Conservation (phyloP, 2,797 vertebrate species). For the Sciurus carolinensis region DNA sequence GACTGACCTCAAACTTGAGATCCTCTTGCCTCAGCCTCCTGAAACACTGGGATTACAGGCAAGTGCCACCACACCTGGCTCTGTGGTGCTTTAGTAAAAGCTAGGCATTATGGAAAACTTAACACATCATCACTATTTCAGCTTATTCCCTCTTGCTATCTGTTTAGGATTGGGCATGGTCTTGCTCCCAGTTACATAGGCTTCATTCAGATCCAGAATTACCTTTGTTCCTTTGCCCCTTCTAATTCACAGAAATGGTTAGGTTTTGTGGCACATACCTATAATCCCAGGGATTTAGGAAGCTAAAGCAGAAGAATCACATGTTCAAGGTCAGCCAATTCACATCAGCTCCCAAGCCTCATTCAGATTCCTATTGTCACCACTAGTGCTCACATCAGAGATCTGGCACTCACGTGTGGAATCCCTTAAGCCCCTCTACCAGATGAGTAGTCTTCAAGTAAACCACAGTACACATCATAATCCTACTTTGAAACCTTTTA, state of each 20-base stretch:
- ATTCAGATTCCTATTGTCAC: neutral
- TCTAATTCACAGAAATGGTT: too few relatives aligned
- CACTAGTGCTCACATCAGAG: neutral
- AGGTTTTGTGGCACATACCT: too few relatives aligned
- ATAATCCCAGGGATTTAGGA: too few relatives aligned
- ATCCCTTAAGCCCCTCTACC: neutral
- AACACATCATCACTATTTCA: neutral
- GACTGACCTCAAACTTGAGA: too few relatives aligned
- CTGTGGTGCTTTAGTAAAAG: constrained; percentile 54
- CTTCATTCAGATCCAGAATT: constrained; percentile 40
- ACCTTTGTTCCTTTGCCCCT: neutral
- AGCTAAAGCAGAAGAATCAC: too few relatives aligned
- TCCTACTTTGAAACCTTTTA: neutral
- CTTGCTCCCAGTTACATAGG: neutral
- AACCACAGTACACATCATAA: neutral
- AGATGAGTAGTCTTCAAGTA: neutral
- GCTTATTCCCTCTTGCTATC: constrained; percentile 34
- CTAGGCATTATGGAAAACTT: neutral
- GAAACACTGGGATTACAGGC: too few relatives aligned
- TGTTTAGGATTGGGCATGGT: neutral
- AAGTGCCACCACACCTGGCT: too few relatives aligned
- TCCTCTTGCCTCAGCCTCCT: too few relatives aligned
- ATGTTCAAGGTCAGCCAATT: neutral
- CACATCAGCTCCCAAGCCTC: neutral
- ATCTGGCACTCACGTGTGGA: neutral